phyloP scores from a whole-genome alignment of 2,113 vertebrate species.

The Peromyscus polionotus region DNA sequence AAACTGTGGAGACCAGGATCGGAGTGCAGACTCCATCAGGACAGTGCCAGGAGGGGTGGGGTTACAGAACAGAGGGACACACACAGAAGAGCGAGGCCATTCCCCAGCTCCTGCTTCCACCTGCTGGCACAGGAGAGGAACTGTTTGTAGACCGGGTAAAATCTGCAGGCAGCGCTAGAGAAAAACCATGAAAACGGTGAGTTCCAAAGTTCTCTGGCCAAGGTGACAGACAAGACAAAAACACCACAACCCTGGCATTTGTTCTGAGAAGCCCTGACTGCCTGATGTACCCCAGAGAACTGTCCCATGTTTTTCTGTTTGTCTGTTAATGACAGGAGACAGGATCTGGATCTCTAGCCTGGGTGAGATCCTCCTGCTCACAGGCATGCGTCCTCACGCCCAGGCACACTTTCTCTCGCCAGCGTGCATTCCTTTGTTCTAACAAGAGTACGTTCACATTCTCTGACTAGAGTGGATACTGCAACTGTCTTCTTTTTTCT shows the following conservation, averaged over 20 bases:
- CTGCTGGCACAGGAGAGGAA: slow-evolving; percentile 75
- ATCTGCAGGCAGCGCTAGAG: slow-evolving; percentile 1
- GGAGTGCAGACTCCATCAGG: background rate
- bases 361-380: background rate
- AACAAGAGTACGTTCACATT: background rate
- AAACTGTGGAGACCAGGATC: background rate
- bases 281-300: slow-evolving; percentile 4
- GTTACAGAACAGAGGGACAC: background rate
- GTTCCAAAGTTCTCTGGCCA: slow-evolving; percentile 27
- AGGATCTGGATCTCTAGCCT: background rate
- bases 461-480: background rate
- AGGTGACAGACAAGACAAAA: slow-evolving; percentile 20
- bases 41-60: background rate
- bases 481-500: background rate
- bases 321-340: background rate
- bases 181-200: background rate
- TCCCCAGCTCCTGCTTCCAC: slow-evolving; percentile 77
- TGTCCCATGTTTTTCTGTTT: background rate
- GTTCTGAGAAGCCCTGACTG: background rate
- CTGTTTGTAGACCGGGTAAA: slow-evolving; percentile 18
- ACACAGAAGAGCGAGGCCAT: background rate
- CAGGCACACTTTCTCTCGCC: background rate
- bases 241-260: background rate
- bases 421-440: background rate
- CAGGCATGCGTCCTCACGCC: no score